Percentiles rank a stretch among this genome's conserved stretches.
Conservation (phyloP, 2,888 invertebrate genomes). For the Pyrochroa serraticornis region DNA sequence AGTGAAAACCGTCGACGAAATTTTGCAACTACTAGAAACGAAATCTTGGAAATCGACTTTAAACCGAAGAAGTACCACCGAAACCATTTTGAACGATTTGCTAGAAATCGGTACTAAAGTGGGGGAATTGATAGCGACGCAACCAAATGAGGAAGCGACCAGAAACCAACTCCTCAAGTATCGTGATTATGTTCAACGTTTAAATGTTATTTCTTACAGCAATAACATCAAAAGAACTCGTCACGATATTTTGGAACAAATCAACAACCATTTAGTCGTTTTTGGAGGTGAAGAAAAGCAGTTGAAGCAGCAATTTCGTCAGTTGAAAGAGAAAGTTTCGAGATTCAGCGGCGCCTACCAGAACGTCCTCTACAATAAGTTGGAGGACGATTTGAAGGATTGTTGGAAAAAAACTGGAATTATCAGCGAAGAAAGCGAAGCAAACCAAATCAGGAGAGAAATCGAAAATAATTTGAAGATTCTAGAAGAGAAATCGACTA, state of each 20-base stretch:
- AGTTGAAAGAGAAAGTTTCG: conserved; percentile 38
- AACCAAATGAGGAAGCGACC: conserved; percentile 7
- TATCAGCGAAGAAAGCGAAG: conserved; percentile 28
- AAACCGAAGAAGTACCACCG: conserved; percentile 12
- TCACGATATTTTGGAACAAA: conserved; percentile 33
- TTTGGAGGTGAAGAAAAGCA: conserved; percentile 29
- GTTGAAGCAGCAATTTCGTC: conserved; percentile 25
- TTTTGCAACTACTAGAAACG: background rate
- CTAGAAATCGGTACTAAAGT: conserved; percentile 14
- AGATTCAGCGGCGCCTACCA: conserved; percentile 41
- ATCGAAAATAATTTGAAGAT: conserved; percentile 42
- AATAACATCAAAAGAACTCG: conserved; percentile 7
- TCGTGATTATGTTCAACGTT: conserved; percentile 6
- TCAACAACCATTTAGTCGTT: conserved; percentile 20
- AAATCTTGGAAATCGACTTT: background rate
- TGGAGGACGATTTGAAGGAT: conserved; percentile 41
- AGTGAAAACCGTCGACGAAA: conserved; percentile 6
- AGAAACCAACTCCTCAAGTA: conserved; percentile 7
- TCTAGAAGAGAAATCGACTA: conserved; percentile 38
- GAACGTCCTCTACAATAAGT: conserved; percentile 41
- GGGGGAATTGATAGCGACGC: conserved; percentile 7
- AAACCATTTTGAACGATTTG: conserved; percentile 18
- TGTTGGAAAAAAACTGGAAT: conserved; percentile 29
- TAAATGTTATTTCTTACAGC: conserved; percentile 2
- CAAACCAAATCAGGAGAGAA: conserved; percentile 34